Evolutionary conservation across 1,140 invertebrate species (phyloP), one percentile per base, ranked within the genome.

Genomic region (Armadillidium nasatum): DNA sequence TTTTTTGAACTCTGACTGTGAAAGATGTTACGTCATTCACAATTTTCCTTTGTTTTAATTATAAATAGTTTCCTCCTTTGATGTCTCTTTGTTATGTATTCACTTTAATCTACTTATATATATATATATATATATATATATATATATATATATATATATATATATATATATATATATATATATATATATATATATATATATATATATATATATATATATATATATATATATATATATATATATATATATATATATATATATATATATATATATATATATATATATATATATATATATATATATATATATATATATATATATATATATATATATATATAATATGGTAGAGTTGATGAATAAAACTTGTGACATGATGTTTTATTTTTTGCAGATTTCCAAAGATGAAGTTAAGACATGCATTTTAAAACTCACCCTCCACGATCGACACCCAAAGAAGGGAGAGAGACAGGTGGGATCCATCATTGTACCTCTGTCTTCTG

Each of bases 361-460:
- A 45, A 10, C 0, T 23, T 10, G 15, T 4, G 10, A 21, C 46
- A 19, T 6, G 22, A 54, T 23, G 7, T 44, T 67, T 0, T 3
- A 33, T 73, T 11, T 44, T 19, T 44, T 68, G 33, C 72, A 78
- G 77, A 67, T 78, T 10, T 71, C 44, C 4, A 74, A 78, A 11
- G 74, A 78, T 11, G 77, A 78, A 22, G 77, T 78, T 22, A 78
- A 74, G 0, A 72, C 75, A 19, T 78, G 33, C 22, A 60, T 78
- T 11, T 45, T 78, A 21, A 71, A 74, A 4, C 71, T 78, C 2
- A 78, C 77, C 43, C 44, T 78, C 54, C 75, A 78, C 45, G 77
- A 78, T 66, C 54, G 72, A n/a, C 77, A 78, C 21, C 77, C 77
- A 4, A 74, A 78, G 70, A 60, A 46, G 10, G 77, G 71, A 0